phyloP scores from a whole-genome alignment of 2,888 invertebrate genomes.

The Dryomyza anilis region DNA sequence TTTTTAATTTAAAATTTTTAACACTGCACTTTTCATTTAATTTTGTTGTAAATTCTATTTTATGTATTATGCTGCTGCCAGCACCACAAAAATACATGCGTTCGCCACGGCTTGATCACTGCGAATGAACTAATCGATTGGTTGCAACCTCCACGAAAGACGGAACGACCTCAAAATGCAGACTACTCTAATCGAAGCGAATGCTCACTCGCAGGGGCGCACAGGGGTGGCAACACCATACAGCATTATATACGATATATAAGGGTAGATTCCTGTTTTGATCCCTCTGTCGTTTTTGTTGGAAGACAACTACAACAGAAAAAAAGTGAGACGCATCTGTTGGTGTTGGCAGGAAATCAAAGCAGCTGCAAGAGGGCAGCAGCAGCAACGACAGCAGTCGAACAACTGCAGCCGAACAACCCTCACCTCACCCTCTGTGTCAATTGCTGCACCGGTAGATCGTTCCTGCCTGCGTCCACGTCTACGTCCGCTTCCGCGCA shows the following conservation, averaged over 20 bases:
- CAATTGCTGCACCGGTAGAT: not conserved
- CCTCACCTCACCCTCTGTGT: not conserved
- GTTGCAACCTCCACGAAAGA: not conserved
- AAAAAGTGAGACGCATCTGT: not conserved
- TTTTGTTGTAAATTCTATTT: too few relatives aligned
- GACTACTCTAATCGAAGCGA: too few relatives aligned
- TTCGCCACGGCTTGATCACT: not conserved
- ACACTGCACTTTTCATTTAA: too few relatives aligned
- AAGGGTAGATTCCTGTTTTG: not conserved
- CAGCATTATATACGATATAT: too few relatives aligned
- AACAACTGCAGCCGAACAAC: not conserved
- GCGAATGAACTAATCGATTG: conserved; percentile 6
- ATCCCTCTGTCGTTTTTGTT: not conserved
- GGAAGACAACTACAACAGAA: not conserved
- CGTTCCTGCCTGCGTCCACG: too few relatives aligned
- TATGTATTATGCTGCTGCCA: not conserved
- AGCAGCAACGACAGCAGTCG: not conserved
- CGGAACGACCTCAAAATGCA: not conserved
- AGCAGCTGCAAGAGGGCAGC: conserved; percentile 1
- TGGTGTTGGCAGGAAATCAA: conserved; percentile 6
- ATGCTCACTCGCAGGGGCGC: too few relatives aligned
- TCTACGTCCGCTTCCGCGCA: too few relatives aligned
- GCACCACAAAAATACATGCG: not conserved
- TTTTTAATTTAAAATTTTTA: too few relatives aligned
- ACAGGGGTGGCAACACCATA: not conserved